phyloP scores from a whole-genome alignment of 2,888 invertebrate genomes.

The Eilema griseolum region DNA sequence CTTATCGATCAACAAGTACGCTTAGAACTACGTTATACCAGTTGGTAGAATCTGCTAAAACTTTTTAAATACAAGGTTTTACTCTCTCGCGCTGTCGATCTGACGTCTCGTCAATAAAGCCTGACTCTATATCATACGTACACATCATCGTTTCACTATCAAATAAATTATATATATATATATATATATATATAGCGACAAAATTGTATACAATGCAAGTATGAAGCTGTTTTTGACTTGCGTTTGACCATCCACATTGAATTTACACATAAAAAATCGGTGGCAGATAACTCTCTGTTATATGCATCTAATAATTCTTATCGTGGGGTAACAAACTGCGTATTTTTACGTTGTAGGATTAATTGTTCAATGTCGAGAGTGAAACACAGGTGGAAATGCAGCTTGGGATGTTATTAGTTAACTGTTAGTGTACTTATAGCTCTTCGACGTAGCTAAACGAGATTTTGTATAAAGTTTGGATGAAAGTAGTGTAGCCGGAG shows the following conservation, averaged over 20 bases:
- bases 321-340: not conserved
- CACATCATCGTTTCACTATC: constrained; percentile 80
- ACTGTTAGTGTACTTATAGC: constrained; percentile 76
- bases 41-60: too few relatives aligned
- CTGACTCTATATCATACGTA: constrained; percentile 76
- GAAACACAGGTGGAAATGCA: constrained; percentile 40
- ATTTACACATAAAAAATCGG: not conserved
- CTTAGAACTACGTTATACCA: too few relatives aligned
- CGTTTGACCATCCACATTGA: constrained; percentile 13
- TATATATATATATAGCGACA: constrained; percentile 60
- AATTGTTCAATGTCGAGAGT: constrained; percentile 45
- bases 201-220: constrained; percentile 58
- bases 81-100: constrained; percentile 46
- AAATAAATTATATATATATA: constrained; percentile 61
- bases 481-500: constrained; percentile 50
- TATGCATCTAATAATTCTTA: not conserved
- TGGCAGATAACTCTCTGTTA: not conserved
- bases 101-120: constrained; percentile 55
- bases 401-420: constrained; percentile 66
- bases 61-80: not conserved
- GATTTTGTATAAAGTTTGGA: constrained; percentile 66
- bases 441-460: constrained; percentile 72
- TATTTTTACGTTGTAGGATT: not conserved
- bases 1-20: too few relatives aligned
- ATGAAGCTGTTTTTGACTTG: constrained; percentile 28